Conservation (phyloP, 92 coral and sea anemone species). For the Porites lobata region DNA sequence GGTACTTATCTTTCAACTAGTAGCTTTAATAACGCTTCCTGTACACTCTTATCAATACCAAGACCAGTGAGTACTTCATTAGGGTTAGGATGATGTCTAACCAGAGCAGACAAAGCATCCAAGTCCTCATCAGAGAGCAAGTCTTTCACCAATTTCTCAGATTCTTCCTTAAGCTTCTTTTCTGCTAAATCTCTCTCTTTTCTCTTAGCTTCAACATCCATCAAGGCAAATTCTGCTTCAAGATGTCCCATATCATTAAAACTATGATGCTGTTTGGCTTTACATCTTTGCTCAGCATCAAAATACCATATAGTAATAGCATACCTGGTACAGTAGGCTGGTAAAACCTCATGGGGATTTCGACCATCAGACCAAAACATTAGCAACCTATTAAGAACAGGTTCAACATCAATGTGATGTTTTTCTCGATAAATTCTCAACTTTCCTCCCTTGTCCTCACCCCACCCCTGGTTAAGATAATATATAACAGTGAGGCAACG, state of each 20-base stretch:
- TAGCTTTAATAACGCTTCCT: conserved; percentile 66
- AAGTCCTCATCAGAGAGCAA: conserved; percentile 76
- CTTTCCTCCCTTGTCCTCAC: conserved; percentile 86
- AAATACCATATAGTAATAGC: conserved; percentile 97
- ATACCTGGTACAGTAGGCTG: conserved; percentile 83
- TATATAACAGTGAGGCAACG: conserved; percentile 81
- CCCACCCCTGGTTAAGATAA: conserved; percentile 92
- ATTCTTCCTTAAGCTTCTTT: conserved; percentile 66
- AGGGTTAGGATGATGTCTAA: conserved; percentile 68
- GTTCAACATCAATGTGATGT: conserved; percentile 83
- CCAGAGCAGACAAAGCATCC: conserved; percentile 60
- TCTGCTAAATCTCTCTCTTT: conserved; percentile 73
- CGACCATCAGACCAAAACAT: conserved; percentile 96
- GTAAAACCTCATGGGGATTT: conserved; percentile 95
- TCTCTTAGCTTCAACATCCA: conserved; percentile 75
- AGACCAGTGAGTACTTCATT: conserved; percentile 22
- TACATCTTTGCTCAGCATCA: conserved; percentile 80
- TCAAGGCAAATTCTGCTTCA: conserved; percentile 65
- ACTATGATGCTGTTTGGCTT: conserved; percentile 73
- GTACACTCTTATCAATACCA: conserved; percentile 69
- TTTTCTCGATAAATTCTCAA: conserved; percentile 79
- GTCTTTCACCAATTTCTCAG: conserved; percentile 69
- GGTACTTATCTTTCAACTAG: conserved; percentile 43
- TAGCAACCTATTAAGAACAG: conserved; percentile 86
- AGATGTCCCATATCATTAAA: conserved; percentile 44